Base-by-base conservation (phyloP, 2,888 invertebrate genomes). In the Phortica magna region DNA sequence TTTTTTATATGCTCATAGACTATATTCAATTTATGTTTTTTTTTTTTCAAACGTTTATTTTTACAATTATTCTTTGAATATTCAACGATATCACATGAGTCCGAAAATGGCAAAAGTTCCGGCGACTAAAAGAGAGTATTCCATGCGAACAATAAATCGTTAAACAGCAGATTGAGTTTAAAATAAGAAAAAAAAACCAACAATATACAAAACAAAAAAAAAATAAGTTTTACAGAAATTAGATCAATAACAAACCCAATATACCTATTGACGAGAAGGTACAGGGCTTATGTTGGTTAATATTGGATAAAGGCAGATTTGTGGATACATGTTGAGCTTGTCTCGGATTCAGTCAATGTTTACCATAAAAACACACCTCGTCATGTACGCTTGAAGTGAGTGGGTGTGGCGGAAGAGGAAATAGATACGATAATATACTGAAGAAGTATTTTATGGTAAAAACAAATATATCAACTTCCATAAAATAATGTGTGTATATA, bases 51-150 rank as follows among this genome's bases (percentile, higher is more conserved):
- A 78, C 79, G 80, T 68, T 79, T 79, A 75, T 64, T 78, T 64
- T 79, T 83, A 80, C 76, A 75, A 59, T 78, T 75, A 77, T 83
- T 48, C 53, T 48, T 48, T 77, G 43, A 76, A 82, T 84, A 87
- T 87, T 84, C 84, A 88, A 87, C 88, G 90, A 89, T 91, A 91
- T 91, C 91, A 91, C 91, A 91, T 88, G 83, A 88, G 84, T 89
- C 90, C 91, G 90, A 91, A 87, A 90, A 89, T 89, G 86, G 84
- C 85, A 88, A 85, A 85, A 88, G 84, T 89, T 90, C 85, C 90
- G 90, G 89, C 90, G 89, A 90, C 89, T 90, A 87, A 86, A 82
- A 82, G 81, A 61, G 76, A 76, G 77, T 74, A 48, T 53, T 48
- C 43, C 70, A 70, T 48, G 70, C 43, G 57, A 31, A 72, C 9